Conservation (phyloP, 1,140 invertebrate genomes). For the Myzus persicae region DNA sequence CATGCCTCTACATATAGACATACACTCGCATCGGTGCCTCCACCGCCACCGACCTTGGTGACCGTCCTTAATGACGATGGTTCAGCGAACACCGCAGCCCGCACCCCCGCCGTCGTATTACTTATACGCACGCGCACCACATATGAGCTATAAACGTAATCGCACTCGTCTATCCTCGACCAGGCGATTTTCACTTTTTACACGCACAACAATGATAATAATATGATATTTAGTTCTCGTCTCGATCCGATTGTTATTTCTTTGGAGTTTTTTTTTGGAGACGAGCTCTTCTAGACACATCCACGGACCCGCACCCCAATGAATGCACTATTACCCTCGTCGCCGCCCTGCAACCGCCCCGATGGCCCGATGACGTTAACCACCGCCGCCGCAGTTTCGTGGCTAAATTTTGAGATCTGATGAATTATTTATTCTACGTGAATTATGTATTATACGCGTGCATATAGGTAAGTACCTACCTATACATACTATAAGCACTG, state of each 20-base stretch:
- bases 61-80: slow-evolving; percentile 52
- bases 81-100: neutral
- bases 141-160: neutral
- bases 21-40: neutral
- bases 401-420: neutral
- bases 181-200: neutral
- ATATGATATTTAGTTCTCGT: too few relatives aligned
- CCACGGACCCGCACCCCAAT: too few relatives aligned
- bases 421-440: neutral
- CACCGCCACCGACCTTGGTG: neutral
- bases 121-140: neutral
- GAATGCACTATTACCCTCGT: neutral
- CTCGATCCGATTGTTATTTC: neutral
- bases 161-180: neutral
- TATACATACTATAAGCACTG: neutral
- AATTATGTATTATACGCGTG: neutral
- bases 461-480: neutral
- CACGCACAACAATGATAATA: too few relatives aligned
- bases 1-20: neutral
- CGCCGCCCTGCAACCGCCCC: too few relatives aligned
- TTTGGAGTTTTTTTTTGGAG: neutral
- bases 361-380: neutral
- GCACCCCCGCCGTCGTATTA: neutral
- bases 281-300: too few relatives aligned
- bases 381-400: neutral